Percentiles rank a stretch among this genome's conserved stretches.
Evolutionary conservation across 2,888 invertebrate genomes (phyloP).

Genomic region (Caenorhabditis auriculariae): DNA sequence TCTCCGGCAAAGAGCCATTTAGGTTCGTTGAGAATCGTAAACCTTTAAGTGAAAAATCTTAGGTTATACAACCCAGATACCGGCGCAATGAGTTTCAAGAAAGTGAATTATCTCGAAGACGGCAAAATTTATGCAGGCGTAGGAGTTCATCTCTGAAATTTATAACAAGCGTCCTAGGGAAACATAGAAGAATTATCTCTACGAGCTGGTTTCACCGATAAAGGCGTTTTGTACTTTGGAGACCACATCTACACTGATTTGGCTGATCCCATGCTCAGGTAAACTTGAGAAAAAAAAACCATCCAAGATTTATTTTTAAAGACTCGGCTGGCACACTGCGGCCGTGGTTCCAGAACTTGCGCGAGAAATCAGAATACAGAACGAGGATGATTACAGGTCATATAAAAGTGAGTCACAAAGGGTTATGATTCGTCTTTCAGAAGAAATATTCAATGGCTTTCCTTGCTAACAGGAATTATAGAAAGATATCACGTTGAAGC

Average conservation of each 20-base stretch:
- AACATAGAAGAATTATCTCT: constrained; percentile 87
- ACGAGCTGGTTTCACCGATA: constrained; percentile 87
- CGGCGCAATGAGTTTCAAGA: constrained; percentile 85
- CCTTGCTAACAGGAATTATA: constrained; percentile 85
- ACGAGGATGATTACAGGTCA: constrained; percentile 75
- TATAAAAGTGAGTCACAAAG: background rate
- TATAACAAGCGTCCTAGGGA: constrained; percentile 71
- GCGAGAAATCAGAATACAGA: constrained; percentile 88
- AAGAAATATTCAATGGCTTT: constrained; percentile 72
- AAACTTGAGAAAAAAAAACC: background rate
- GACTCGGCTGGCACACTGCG: constrained; percentile 95
- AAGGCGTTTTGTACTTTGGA: constrained; percentile 91
- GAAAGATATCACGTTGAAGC: constrained; percentile 84
- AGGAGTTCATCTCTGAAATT: constrained; percentile 19
- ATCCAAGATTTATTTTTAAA: constrained; percentile 67
- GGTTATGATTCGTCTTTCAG: background rate
- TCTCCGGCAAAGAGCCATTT: constrained; percentile 69
- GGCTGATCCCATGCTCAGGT: constrained; percentile 69
- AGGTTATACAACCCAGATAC: constrained; percentile 81
- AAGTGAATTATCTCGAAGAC: constrained; percentile 81
- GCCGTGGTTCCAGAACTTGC: constrained; percentile 93
- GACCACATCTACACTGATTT: constrained; percentile 97
- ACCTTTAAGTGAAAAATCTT: constrained; percentile 64
- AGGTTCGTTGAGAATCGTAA: background rate
- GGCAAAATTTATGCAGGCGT: constrained; percentile 91